Evolutionary conservation across 2,888 invertebrate species (phyloP).

Genomic region (Linnaemya tessellans): DNA sequence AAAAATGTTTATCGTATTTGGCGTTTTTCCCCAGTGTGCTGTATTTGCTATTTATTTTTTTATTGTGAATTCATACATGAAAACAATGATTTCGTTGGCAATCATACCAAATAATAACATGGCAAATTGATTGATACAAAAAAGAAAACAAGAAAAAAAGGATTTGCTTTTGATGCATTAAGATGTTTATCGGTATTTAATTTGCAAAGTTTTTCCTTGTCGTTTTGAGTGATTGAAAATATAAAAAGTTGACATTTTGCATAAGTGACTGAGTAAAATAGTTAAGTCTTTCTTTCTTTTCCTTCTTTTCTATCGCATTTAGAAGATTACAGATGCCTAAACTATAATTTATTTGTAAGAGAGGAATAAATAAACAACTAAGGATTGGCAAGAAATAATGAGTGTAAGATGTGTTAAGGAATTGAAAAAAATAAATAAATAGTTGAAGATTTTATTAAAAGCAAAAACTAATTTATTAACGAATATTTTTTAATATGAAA

Average conservation of each 20-base stretch:
- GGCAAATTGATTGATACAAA: constrained; percentile 53
- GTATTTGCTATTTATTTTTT: constrained; percentile 1
- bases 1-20: not conserved
- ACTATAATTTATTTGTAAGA: not conserved
- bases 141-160: constrained; percentile 4
- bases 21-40: not conserved
- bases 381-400: no score
- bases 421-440: no score
- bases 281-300: no score
- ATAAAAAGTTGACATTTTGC: constrained; percentile 47
- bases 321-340: not conserved
- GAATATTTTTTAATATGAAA: no score
- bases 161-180: constrained; percentile 54
- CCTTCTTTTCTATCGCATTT: not conserved
- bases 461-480: no score
- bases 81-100: constrained; percentile 24
- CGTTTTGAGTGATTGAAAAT: constrained; percentile 39
- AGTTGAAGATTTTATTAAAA: no score
- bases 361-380: not conserved
- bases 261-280: not conserved
- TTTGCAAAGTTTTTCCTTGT: constrained; percentile 4
- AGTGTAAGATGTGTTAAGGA: no score
- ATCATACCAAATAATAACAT: constrained; percentile 28
- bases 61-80: constrained; percentile 36
- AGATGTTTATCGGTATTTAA: constrained; percentile 42